Percentiles rank a stretch among this genome's conserved stretches.
These are phyloP conservation scores for Hesperophylax magnus DNA, from an alignment of 1,140 invertebrate genomes.

Conservation along the genomic window DNA sequence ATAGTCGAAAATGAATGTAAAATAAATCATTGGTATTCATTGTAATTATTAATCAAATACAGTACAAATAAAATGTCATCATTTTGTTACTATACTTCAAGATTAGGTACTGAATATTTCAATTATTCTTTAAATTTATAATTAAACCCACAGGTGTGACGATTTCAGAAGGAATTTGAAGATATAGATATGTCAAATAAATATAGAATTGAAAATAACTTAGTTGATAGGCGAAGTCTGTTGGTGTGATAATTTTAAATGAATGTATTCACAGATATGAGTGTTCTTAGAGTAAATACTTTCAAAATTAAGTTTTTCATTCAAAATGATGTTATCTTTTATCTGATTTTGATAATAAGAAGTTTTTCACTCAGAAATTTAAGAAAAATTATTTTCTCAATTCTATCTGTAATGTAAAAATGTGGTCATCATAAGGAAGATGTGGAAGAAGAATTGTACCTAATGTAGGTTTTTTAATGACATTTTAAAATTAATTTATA, in stretches of 20 bases:
- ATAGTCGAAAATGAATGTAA: not conserved
- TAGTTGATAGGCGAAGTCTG: not conserved
- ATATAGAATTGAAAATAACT: not conserved
- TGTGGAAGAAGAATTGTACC: not conserved
- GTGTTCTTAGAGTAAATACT: slow-evolving; percentile 10
- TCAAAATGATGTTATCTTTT: not conserved
- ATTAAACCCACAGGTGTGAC: not conserved
- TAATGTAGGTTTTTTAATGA: slow-evolving; percentile 33
- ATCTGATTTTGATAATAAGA: not conserved
- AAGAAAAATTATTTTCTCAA: not conserved
- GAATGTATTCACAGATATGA: slow-evolving; percentile 12
- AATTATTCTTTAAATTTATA: not conserved
- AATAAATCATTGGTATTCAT: not conserved
- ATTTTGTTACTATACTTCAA: too few species aligned
- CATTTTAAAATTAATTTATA: slow-evolving; percentile 26
- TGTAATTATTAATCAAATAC: not conserved
- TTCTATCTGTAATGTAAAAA: not conserved
- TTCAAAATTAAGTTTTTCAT: slow-evolving; percentile 6
- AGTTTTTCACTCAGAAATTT: not conserved
- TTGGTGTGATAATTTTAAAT: slow-evolving; percentile 9
- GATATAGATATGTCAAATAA: slow-evolving; percentile 12
- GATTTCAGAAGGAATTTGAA: slow-evolving; percentile 11
- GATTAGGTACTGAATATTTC: too few species aligned
- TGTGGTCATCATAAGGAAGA: not conserved
- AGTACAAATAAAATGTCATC: not conserved